These are phyloP conservation scores for Belgica antarctica DNA, from an alignment of 2,888 invertebrate species.

Conservation along the genomic window DNA sequence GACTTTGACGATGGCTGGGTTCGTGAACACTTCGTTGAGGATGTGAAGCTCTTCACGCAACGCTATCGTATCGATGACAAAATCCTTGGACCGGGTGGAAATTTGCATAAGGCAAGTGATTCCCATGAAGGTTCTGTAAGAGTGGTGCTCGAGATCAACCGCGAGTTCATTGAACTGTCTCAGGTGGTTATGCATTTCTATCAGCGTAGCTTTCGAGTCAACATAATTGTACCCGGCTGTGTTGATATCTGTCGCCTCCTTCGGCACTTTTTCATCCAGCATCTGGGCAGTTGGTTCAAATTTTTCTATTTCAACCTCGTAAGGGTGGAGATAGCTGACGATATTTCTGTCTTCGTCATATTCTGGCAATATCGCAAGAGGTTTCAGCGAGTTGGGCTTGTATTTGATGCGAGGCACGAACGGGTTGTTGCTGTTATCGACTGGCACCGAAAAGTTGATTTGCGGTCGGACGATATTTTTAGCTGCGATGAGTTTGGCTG, in stretches of 20 bases:
- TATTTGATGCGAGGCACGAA: slow-evolving; percentile 81
- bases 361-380: slow-evolving; percentile 70
- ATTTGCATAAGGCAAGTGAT: slow-evolving; percentile 95
- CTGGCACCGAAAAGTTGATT: slow-evolving; percentile 74
- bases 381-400: slow-evolving; percentile 85
- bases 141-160: slow-evolving; percentile 91
- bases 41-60: slow-evolving; percentile 77
- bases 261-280: slow-evolving; percentile 56
- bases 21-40: slow-evolving; percentile 86
- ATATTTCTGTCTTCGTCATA: slow-evolving; percentile 63
- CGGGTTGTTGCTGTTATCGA: slow-evolving; percentile 75
- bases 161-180: slow-evolving; percentile 71
- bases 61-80: slow-evolving; percentile 81
- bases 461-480: slow-evolving; percentile 80
- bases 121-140: slow-evolving; percentile 87
- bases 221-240: slow-evolving; percentile 70
- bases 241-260: slow-evolving; percentile 57
- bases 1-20: slow-evolving; percentile 86
- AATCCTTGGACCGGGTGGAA: slow-evolving; percentile 77
- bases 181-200: slow-evolving; percentile 66
- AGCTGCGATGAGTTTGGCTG: slow-evolving; percentile 61
- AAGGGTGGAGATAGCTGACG: slow-evolving; percentile 80
- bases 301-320: slow-evolving; percentile 76
- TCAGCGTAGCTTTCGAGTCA: slow-evolving; percentile 63
- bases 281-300: slow-evolving; percentile 62